These are phyloP conservation scores for Agonopterix subpropinquella DNA, from an alignment of 2,888 invertebrate genomes.

Conservation along the genomic window DNA sequence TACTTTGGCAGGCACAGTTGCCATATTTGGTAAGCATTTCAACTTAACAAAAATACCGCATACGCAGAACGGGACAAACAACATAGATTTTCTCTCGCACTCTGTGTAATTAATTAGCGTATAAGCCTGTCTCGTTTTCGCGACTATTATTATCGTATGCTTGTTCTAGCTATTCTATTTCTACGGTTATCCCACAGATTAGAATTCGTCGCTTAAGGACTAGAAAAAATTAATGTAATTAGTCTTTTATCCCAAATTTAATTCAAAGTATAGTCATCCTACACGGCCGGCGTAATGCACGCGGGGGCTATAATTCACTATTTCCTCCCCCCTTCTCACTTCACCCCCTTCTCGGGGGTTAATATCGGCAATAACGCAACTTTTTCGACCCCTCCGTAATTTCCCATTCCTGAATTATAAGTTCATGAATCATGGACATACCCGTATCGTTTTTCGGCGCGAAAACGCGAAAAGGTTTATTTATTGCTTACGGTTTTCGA, in stretches of 20 bases:
- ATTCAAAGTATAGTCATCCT: constrained; percentile 22
- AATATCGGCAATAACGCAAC: constrained; percentile 60
- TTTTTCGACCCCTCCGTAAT: constrained; percentile 41
- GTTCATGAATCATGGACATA: constrained; percentile 47
- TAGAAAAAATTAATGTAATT: not conserved
- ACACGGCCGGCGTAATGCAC: constrained; percentile 27
- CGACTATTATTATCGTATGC: too few species aligned
- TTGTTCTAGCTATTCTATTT: too few species aligned
- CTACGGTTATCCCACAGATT: too few species aligned
- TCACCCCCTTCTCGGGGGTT: constrained; percentile 26
- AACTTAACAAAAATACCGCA: too few species aligned
- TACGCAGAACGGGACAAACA: too few species aligned
- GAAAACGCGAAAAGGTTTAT: constrained; percentile 30
- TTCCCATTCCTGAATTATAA: constrained; percentile 52
- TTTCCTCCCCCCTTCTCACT: constrained; percentile 20
- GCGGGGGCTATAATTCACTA: constrained; percentile 44
- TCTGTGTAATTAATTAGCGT: too few species aligned
- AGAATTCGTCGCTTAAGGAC: too few species aligned
- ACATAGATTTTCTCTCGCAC: too few species aligned
- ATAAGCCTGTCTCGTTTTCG: too few species aligned
- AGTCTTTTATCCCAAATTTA: constrained; percentile 1
- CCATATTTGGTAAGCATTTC: too few species aligned
- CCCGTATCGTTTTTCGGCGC: constrained; percentile 27
- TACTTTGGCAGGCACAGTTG: too few species aligned
- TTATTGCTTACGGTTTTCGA: constrained; percentile 8